Conservation (phyloP, 2,797 vertebrate genomes). For the Corythornis leucogaster region DNA sequence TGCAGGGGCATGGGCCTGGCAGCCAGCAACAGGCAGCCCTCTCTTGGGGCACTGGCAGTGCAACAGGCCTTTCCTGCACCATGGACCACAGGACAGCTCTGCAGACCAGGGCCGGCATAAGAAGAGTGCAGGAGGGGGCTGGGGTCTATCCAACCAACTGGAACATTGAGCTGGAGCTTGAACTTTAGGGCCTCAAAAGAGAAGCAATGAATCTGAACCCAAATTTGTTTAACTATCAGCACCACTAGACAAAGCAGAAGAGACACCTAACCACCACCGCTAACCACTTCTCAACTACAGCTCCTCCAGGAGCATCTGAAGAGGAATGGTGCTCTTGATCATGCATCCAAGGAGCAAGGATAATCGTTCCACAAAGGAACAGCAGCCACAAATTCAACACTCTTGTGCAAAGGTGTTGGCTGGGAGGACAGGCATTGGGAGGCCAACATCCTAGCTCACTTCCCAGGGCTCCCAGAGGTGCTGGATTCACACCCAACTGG, state of each 20-base stretch:
- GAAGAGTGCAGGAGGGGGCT: neutral
- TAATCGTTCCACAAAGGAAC: neutral
- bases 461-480: fast-evolving
- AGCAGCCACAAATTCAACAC: neutral
- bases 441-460: neutral
- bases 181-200: neutral
- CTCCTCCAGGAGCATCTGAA: neutral
- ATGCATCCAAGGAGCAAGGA: neutral
- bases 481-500: neutral
- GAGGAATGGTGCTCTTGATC: neutral
- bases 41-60: neutral
- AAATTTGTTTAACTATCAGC: fast-evolving
- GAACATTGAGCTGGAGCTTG: neutral
- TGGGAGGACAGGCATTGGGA: neutral
- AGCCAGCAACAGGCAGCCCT: constrained; percentile 1
- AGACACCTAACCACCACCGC: neutral
- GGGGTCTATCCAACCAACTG: neutral
- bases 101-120: fast-evolving
- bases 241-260: neutral
- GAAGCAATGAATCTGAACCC: neutral
- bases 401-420: neutral
- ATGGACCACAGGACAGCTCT: neutral
- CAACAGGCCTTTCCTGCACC: neutral
- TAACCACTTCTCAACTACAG: neutral
- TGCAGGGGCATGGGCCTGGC: fast-evolving